phyloP scores from a whole-genome alignment of 2,797 vertebrate genomes.

The Odontamblyopus rebecca region DNA sequence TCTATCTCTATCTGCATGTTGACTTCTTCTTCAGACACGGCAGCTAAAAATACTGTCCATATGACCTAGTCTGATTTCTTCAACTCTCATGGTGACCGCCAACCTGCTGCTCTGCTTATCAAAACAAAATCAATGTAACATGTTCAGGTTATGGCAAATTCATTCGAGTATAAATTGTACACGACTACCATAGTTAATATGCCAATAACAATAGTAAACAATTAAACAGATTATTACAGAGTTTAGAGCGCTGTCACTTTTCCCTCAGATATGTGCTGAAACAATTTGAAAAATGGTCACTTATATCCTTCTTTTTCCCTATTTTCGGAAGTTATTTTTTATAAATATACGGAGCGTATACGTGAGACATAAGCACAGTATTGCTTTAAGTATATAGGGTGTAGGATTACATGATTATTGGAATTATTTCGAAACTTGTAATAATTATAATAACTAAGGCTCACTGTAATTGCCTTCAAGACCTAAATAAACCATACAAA shows the following conservation, averaged over 20 bases:
- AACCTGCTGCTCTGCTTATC: neutral
- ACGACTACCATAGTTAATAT: neutral
- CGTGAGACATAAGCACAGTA: too few species aligned
- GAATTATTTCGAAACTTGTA: too few species aligned
- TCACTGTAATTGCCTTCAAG: neutral
- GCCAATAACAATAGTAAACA: neutral
- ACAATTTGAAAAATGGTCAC: too few species aligned
- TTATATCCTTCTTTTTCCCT: too few species aligned
- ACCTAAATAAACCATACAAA: neutral
- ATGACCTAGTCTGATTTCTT: neutral
- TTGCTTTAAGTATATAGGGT: too few species aligned
- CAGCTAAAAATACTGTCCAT: conserved; percentile 1
- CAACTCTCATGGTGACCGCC: neutral
- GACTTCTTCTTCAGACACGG: neutral
- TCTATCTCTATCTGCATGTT: neutral
- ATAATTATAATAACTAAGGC: neutral
- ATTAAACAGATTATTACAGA: neutral
- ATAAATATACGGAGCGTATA: too few species aligned
- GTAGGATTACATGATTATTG: too few species aligned
- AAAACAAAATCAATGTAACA: neutral
- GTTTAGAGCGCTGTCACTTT: too few species aligned
- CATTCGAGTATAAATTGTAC: too few species aligned
- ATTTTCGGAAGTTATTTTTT: too few species aligned
- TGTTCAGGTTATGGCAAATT: too few species aligned
- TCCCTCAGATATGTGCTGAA: too few species aligned